Percentiles rank a stretch among this genome's conserved stretches.
phyloP scores from a whole-genome alignment of 2,888 invertebrate species.

The Lycocerus yunnanus region DNA sequence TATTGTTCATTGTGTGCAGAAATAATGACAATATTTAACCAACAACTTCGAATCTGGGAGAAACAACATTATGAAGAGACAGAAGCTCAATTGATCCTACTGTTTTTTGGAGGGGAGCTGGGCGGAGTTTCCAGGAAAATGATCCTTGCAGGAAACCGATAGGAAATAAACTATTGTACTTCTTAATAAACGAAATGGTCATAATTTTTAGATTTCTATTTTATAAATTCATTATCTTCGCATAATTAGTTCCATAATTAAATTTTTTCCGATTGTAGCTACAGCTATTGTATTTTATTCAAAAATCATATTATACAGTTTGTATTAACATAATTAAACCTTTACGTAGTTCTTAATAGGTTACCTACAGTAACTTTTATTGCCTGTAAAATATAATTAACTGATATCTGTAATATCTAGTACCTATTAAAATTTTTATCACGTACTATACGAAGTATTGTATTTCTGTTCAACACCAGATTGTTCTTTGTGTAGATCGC shows the following conservation, averaged over 20 bases:
- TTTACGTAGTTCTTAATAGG: background rate
- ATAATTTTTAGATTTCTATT: background rate
- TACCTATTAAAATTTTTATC: background rate
- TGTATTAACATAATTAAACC: background rate
- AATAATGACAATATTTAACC: constrained; percentile 40
- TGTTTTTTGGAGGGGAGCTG: constrained; percentile 37
- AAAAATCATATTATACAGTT: background rate
- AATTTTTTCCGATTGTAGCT: background rate
- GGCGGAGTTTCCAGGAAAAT: constrained; percentile 37
- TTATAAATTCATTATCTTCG: background rate
- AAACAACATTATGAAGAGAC: constrained; percentile 32
- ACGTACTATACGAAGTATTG: background rate
- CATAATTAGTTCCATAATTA: background rate
- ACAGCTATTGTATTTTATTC: background rate
- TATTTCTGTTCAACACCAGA: background rate
- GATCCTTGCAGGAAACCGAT: constrained; percentile 15
- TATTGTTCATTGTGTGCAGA: constrained; percentile 26
- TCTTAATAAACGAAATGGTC: background rate
- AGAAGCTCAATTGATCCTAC: constrained; percentile 34
- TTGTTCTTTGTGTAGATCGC: background rate
- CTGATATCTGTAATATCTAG: background rate
- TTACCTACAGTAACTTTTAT: background rate
- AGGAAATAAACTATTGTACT: constrained; percentile 1
- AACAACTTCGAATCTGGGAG: constrained; percentile 38
- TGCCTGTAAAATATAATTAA: background rate